Evolutionary conservation across 2,888 invertebrate genomes (phyloP).

Genomic region (Julus scanicus): DNA sequence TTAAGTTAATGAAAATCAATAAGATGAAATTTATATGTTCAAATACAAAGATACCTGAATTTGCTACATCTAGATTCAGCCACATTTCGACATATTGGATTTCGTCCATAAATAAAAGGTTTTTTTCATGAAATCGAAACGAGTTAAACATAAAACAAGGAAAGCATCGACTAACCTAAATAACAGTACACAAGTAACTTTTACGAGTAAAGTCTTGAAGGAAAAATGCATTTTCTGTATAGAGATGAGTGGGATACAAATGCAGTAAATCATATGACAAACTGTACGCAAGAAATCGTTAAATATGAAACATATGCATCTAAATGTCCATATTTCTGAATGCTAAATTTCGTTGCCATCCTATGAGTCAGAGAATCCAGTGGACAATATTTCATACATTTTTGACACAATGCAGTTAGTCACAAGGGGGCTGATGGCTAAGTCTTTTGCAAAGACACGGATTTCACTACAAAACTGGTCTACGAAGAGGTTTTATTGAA

Average conservation of each 20-base stretch:
- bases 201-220: not conserved
- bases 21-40: not conserved
- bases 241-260: not conserved
- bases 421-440: slow-evolving; percentile 4
- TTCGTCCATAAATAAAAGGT: not conserved
- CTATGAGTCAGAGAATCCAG: not conserved
- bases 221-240: not conserved
- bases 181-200: not conserved
- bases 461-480: slow-evolving; percentile 34
- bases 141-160: not conserved
- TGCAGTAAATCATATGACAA: slow-evolving; percentile 29
- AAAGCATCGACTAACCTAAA: slow-evolving; percentile 28
- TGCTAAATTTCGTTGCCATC: slow-evolving; percentile 5
- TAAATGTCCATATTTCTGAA: slow-evolving; percentile 35
- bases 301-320: slow-evolving; percentile 39
- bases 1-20: not conserved
- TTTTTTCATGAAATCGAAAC: not conserved
- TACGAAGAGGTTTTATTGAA: slow-evolving; percentile 29
- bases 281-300: not conserved
- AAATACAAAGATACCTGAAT: not conserved
- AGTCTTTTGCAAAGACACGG: slow-evolving; percentile 32
- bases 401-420: slow-evolving; percentile 22
- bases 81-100: slow-evolving; percentile 40
- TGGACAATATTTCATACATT: slow-evolving; percentile 24
- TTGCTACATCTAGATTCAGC: not conserved